A percentile compares a stretch with the other conserved stretches of the same genome.
These are phyloP conservation scores for Morone saxatilis DNA, from an alignment of 2,113 vertebrate genomes.

Conservation along the genomic window DNA sequence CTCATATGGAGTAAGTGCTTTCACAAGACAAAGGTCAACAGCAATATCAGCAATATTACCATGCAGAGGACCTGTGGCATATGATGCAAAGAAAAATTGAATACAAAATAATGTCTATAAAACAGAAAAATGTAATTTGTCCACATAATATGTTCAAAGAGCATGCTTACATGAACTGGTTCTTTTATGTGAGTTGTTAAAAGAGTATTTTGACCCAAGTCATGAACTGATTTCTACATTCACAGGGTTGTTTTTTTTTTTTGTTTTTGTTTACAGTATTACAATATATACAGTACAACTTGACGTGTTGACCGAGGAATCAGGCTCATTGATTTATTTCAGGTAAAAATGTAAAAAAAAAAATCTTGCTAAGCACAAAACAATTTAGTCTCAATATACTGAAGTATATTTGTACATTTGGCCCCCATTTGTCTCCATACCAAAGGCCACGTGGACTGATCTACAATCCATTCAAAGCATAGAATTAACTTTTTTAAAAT, in stretches of 20 bases:
- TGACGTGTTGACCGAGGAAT: slow-evolving; percentile 43
- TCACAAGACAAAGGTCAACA: slow-evolving; percentile 43
- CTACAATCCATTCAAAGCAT: slow-evolving; percentile 89
- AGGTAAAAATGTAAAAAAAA: slow-evolving; percentile 32
- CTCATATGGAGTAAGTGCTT: slow-evolving; percentile 64
- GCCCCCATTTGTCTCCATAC: slow-evolving; percentile 3
- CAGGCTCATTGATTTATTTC: slow-evolving; percentile 41
- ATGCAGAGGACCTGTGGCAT: slow-evolving; percentile 22
- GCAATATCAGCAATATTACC: slow-evolving; percentile 8
- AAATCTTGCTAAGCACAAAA: slow-evolving; percentile 40
- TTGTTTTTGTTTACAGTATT: slow-evolving; percentile 49
- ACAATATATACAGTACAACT: slow-evolving; percentile 57
- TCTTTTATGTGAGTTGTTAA: not conserved
- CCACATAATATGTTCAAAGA: not conserved
- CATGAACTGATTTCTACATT: slow-evolving; percentile 31
- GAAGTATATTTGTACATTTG: slow-evolving; percentile 63
- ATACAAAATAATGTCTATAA: slow-evolving; percentile 41
- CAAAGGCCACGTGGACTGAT: slow-evolving; percentile 85
- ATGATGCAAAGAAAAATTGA: slow-evolving; percentile 36
- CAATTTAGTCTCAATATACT: slow-evolving; percentile 43
- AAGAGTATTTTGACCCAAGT: not conserved
- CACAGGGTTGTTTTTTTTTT: slow-evolving; percentile 29
- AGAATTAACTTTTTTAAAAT: slow-evolving; percentile 63
- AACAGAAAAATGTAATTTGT: slow-evolving; percentile 35
- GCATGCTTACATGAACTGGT: not conserved